Percentiles rank a stretch among this genome's conserved stretches.
These are phyloP conservation scores for Oreonectes daqikongensis DNA, from an alignment of 2,797 vertebrate species.

Conservation along the genomic window DNA sequence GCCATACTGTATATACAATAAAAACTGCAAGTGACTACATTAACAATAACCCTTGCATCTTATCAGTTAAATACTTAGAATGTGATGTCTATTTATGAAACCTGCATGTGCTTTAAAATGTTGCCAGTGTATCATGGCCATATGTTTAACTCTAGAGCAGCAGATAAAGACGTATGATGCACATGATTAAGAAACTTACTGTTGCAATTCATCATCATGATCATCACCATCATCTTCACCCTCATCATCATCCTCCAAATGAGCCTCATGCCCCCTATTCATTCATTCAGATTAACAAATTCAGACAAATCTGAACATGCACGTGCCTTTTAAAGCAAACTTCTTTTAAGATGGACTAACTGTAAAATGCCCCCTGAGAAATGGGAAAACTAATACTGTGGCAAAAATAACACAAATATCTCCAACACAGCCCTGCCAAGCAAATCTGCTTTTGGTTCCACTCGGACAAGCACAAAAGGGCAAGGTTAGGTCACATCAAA, in stretches of 20 bases:
- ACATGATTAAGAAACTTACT: constrained; percentile 76
- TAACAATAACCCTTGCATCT: too few relatives aligned
- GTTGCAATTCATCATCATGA: constrained; percentile 77
- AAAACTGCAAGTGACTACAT: too few relatives aligned
- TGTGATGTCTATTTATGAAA: neutral
- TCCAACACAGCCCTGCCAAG: constrained; percentile 40
- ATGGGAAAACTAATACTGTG: constrained; percentile 34
- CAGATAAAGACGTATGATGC: neutral
- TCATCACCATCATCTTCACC: constrained; percentile 68
- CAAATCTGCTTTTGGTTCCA: constrained; percentile 41
- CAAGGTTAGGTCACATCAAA: constrained; percentile 57
- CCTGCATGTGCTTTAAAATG: neutral
- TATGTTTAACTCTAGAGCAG: constrained; percentile 3
- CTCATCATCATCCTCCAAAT: constrained; percentile 85
- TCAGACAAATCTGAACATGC: constrained; percentile 23
- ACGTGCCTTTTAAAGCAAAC: constrained; percentile 3
- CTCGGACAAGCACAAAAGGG: constrained; percentile 44
- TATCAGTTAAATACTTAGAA: neutral
- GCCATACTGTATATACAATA: too few relatives aligned
- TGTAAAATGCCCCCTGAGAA: constrained; percentile 22
- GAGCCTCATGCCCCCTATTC: constrained; percentile 84
- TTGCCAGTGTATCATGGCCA: constrained; percentile 12
- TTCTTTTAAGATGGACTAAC: constrained; percentile 12
- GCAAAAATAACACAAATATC: constrained; percentile 34
- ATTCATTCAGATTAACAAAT: constrained; percentile 37